Evolutionary conservation across 2,113 vertebrate species (phyloP), one percentile per base, ranked within the genome.

Genomic region (Zeus faber): DNA sequence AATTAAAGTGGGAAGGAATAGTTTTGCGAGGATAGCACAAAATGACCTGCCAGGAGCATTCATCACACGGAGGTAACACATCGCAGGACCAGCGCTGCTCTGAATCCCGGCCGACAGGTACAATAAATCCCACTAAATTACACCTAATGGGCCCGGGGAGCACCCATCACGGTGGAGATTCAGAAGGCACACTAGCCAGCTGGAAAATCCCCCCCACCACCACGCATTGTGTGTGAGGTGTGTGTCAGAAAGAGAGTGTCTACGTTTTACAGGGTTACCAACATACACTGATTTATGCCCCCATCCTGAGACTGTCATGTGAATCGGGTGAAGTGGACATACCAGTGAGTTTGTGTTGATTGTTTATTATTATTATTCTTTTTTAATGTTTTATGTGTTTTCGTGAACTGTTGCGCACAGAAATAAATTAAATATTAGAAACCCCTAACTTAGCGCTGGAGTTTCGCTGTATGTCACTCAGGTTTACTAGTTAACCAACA

Each of bases 91-190:
- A 31, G 35, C 50, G 10, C 39, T 58, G 50, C 16, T 47, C 49
- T 52, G 54, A 57, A 21, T 52, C 48, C 52, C 43, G 21, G 6
- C 45, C 3, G 46, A 62, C 62, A 69, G 53, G 27, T 25, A 5
- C 65, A 47, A 60, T 83, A 77, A 64, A 81, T 78, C 72, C 60
- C 37, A 65, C 37, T 25, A 63, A 72, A 79, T 58, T 56, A 58
- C 43, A 52, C 49, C 58, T 72, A 74, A 79, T 65, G 58, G 70
- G 65, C 24, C 56, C 22, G 54, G 54, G 48, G 58, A 60, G 55
- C 67, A 71, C 29, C 71, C 65, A 72, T 68, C 70, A 65, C 41
- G 49, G 56, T 0, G 0, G 44, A 65, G 59, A 70, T 75, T 62
- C 72, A 66, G 26, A 41, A 65, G 22, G 31, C 35, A 35, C 9